Conservation (phyloP, 2,797 vertebrate genomes). For the Rhabdophis nuchalis region DNA sequence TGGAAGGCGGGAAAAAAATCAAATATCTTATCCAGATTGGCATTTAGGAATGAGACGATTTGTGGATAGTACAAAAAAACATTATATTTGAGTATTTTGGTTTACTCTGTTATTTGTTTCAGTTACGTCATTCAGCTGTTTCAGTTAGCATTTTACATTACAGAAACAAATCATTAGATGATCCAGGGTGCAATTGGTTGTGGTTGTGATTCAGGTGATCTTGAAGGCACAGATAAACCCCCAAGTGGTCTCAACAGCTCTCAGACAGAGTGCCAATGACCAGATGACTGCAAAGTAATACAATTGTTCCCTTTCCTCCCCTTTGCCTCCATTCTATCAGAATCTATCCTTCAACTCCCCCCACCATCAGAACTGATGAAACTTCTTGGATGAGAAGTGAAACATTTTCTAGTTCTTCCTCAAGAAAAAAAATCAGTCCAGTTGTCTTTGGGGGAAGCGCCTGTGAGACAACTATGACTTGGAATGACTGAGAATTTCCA, state of each 20-base stretch:
- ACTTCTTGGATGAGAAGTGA: background rate
- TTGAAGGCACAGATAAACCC: background rate
- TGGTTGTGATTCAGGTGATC: background rate
- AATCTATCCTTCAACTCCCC: background rate
- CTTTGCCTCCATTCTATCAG: background rate
- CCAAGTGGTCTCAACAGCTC: background rate
- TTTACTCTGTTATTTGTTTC: background rate
- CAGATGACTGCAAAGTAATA: background rate
- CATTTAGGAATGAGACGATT: background rate
- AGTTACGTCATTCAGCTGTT: background rate
- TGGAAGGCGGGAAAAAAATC: background rate
- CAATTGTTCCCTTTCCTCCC: background rate
- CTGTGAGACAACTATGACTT: background rate
- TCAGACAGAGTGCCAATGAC: background rate
- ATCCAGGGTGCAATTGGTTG: background rate
- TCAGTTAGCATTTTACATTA: background rate
- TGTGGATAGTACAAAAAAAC: background rate
- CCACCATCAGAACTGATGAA: background rate
- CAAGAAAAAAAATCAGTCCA: background rate
- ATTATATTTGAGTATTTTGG: background rate
- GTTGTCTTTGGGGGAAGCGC: background rate
- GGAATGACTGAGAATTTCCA: background rate
- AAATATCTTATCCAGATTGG: background rate
- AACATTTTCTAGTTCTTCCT: background rate
- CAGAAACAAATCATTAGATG: background rate